Conservation (phyloP, 1,140 invertebrate species). For the Pseudoatta argentina region DNA sequence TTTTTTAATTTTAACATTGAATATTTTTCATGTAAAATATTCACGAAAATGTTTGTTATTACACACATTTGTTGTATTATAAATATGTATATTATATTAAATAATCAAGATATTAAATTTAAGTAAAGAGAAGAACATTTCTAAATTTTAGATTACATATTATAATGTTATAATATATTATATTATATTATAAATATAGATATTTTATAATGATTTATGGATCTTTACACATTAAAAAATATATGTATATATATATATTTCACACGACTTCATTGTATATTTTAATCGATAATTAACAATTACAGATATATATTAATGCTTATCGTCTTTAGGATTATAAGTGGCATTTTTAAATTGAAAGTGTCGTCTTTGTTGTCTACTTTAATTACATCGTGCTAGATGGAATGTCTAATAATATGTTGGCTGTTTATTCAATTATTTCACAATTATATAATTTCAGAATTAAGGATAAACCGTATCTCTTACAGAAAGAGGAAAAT, state of each 20-base stretch:
- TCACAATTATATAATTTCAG: conserved; percentile 35
- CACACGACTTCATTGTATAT: too few species aligned
- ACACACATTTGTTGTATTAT: neutral
- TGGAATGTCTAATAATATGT: conserved; percentile 46
- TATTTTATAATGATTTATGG: too few species aligned
- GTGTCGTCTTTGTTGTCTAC: neutral
- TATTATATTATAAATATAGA: too few species aligned
- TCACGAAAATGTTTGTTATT: conserved; percentile 1
- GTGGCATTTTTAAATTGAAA: neutral
- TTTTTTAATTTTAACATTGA: neutral
- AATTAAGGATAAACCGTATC: conserved; percentile 3
- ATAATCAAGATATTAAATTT: neutral
- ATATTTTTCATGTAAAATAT: neutral
- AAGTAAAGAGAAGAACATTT: too few species aligned
- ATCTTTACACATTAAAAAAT: neutral
- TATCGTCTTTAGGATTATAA: neutral
- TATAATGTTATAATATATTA: too few species aligned
- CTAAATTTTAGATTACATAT: too few species aligned
- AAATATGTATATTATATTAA: neutral
- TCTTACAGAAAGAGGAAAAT: conserved; percentile 16
- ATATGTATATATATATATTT: too few species aligned
- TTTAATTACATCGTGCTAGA: neutral
- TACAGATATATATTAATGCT: too few species aligned
- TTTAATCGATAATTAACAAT: too few species aligned
- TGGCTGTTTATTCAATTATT: conserved; percentile 23